Evolutionary conservation across 2,113 vertebrate genomes (phyloP), one percentile per base, ranked within the genome.

Genomic region (Antennarius striatus): DNA sequence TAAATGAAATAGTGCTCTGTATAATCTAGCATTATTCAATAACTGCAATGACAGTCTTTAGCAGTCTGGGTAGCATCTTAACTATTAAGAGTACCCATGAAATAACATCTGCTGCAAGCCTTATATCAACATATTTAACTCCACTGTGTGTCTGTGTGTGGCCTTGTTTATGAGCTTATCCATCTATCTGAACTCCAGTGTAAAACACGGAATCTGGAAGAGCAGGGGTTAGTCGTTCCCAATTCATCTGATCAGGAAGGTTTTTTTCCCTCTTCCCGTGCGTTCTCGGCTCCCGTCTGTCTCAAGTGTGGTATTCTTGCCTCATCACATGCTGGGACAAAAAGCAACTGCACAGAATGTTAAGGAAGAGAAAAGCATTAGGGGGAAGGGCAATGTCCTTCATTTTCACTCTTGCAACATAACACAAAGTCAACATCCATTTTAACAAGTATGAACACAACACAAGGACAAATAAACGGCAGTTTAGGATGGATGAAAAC

Each of bases 261-360:
- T 22, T 22, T 22, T 84, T 83, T 84, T 82, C 78, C 72, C 70
- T 71, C n/a, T 57, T 61, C 68, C 57, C 14, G 74, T 53, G 50
- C 36, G 43, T 2, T 52, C 74, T 63, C 60, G 82, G 84, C 82
- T 89, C 85, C 90, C 29, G 60, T 4, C 77, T 50, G 85, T 91
- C 89, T 88, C 80, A 48, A 16, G 71, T 51, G 72, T 81, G 86
- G 75, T 79, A 89, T 88, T 85, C 71, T 71, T 80, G 80, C 77
- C 71, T 68, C 76, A 73, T 80, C 90, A 89, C 90, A 91, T 83
- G 87, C 91, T 85, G 68, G 81, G 47, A 55, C 60, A 75, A 66
- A 75, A 61, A 77, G 64, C 76, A 81, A 79, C 68, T 83, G 81
- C 64, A 29, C 58, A 40, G 79, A 79, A 80, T 82, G 72, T 45